phyloP scores from a whole-genome alignment of 2,113 vertebrate species.

The Pica pica region DNA sequence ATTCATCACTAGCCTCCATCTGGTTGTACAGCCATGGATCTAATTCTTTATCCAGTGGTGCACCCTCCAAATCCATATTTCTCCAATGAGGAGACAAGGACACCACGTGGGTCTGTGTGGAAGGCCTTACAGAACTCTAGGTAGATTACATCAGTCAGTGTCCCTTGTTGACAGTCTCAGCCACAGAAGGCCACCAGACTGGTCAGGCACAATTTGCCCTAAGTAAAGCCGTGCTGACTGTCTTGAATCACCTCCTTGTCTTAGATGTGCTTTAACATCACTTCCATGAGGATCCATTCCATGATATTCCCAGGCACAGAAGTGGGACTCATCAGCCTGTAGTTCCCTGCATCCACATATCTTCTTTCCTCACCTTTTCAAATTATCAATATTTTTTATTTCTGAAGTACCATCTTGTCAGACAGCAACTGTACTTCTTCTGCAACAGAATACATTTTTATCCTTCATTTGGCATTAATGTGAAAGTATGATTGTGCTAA shows the following conservation, averaged over 20 bases:
- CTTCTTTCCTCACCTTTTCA: neutral
- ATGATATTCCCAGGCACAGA: neutral
- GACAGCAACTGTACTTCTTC: neutral
- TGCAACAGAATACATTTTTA: neutral
- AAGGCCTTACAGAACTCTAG: neutral
- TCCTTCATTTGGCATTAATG: neutral
- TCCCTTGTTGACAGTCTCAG: neutral
- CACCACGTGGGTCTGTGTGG: rapidly evolving
- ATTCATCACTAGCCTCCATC: neutral
- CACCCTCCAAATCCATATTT: neutral
- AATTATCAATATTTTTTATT: neutral
- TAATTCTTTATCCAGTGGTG: neutral
- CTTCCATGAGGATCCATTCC: neutral
- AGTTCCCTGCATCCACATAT: neutral
- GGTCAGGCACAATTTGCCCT: neutral
- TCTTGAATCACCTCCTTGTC: neutral
- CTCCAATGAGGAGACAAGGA: neutral
- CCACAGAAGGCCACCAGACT: neutral
- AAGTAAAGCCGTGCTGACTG: neutral
- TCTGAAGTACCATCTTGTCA: neutral
- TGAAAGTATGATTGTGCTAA: neutral
- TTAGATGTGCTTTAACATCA: neutral
- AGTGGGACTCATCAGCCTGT: neutral
- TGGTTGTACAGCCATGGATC: no score
- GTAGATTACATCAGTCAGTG: neutral